phyloP scores from a whole-genome alignment of 2,888 invertebrate genomes.

The Syrphus vitripennis region DNA sequence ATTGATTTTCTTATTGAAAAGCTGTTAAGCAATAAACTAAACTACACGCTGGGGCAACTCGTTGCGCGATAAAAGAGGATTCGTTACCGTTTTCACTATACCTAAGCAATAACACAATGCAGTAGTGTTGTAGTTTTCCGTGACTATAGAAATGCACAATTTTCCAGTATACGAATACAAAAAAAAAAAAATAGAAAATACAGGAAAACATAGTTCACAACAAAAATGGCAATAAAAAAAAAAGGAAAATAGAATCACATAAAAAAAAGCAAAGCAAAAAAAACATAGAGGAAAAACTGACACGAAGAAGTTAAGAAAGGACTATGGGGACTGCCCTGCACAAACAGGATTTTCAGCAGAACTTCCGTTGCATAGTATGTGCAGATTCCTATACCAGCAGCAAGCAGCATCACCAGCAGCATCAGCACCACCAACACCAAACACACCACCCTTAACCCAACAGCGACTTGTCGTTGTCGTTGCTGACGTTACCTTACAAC shows the following conservation, averaged over 20 bases:
- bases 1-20: conserved; percentile 16
- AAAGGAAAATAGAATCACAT: conserved; percentile 26
- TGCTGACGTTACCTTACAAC: conserved; percentile 57
- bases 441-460: background rate
- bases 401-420: no score
- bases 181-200: conserved; percentile 43
- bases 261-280: conserved; percentile 18
- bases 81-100: conserved; percentile 30
- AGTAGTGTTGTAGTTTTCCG: conserved; percentile 20
- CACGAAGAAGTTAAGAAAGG: conserved; percentile 54
- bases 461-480: conserved; percentile 13
- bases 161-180: conserved; percentile 43
- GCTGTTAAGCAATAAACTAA: conserved; percentile 39
- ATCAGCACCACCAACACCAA: background rate
- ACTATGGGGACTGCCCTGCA: conserved; percentile 45
- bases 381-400: background rate
- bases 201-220: conserved; percentile 61
- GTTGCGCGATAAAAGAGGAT: conserved; percentile 18
- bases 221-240: conserved; percentile 44
- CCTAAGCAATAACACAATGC: conserved; percentile 32
- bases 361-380: conserved; percentile 49
- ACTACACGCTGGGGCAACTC: conserved; percentile 27
- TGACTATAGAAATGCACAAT: conserved; percentile 43
- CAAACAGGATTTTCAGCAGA: conserved; percentile 32
- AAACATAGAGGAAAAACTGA: conserved; percentile 30